Evolutionary conservation across 2,797 vertebrate genomes (phyloP).

Genomic region (Sebastes wilsoni): DNA sequence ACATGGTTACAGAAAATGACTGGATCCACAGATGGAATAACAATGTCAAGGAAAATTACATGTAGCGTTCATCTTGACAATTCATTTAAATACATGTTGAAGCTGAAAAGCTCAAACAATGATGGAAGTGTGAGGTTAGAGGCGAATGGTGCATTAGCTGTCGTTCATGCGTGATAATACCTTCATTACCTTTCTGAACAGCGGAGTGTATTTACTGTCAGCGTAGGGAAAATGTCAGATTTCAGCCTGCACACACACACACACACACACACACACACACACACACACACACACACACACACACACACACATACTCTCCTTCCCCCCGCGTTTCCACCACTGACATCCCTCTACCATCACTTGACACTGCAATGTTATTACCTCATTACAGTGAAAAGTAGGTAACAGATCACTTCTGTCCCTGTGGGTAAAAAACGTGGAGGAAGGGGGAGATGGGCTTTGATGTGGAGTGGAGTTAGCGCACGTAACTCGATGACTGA

Average conservation of each 20-base stretch:
- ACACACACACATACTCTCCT: background rate
- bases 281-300: background rate
- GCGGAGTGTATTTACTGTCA: conserved; percentile 30
- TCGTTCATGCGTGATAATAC: conserved; percentile 23
- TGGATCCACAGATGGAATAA: conserved; percentile 20
- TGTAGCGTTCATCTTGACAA: conserved; percentile 5
- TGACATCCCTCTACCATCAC: conserved; percentile 42
- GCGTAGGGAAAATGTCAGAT: conserved; percentile 24
- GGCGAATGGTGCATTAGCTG: conserved; percentile 44
- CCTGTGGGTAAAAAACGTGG: conserved; percentile 43
- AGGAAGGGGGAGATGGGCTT: conserved; percentile 47
- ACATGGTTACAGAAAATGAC: conserved; percentile 1
- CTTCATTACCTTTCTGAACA: conserved; percentile 37
- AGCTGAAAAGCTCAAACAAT: conserved; percentile 30
- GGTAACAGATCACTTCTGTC: conserved; percentile 70
- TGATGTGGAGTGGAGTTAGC: conserved; percentile 67
- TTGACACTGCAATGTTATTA: conserved; percentile 71
- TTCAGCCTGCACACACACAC: background rate
- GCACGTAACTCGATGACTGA: conserved; percentile 42
- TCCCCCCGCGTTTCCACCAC: conserved; percentile 22
- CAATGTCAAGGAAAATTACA: conserved; percentile 32
- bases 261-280: background rate
- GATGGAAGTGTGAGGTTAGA: conserved; percentile 35
- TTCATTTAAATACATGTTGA: conserved; percentile 16
- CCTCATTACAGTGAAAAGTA: conserved; percentile 76